Percentiles rank a stretch among this genome's conserved stretches.
These are phyloP conservation scores for Grus americana DNA, from an alignment of 2,113 vertebrate genomes.

Conservation along the genomic window DNA sequence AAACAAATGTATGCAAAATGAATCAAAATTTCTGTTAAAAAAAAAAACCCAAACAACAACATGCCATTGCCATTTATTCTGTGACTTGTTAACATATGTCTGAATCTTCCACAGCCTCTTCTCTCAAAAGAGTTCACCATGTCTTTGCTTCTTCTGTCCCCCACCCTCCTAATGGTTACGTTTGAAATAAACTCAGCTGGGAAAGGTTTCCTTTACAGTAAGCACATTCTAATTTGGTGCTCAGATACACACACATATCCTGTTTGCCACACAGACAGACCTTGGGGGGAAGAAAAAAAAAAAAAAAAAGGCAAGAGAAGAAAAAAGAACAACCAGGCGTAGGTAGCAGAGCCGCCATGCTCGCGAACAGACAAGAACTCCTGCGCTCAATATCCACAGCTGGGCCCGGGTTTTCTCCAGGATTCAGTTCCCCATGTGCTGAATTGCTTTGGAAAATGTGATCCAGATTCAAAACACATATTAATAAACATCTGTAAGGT, in stretches of 20 bases:
- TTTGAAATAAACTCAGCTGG: not conserved
- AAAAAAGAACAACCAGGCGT: not conserved
- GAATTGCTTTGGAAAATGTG: not conserved
- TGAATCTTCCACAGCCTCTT: not conserved
- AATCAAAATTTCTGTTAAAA: not conserved
- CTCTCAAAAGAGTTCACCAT: not conserved
- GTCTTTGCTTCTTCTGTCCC: not conserved
- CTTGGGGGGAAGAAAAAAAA: not conserved
- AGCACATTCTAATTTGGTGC: not conserved
- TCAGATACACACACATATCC: slow-evolving; percentile 11
- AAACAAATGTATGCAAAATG: not conserved
- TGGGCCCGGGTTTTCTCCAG: not conserved
- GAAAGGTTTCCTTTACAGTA: slow-evolving; percentile 31
- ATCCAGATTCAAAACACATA: not conserved
- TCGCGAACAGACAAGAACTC: not conserved
- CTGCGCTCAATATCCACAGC: not conserved
- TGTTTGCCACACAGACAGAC: not conserved
- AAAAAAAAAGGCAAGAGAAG: not conserved
- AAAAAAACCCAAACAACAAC: not conserved
- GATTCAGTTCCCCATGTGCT: not conserved
- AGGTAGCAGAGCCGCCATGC: not conserved
- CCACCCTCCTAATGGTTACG: not conserved
- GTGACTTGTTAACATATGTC: not conserved
- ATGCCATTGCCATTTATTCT: not conserved
- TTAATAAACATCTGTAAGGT: not conserved